Evolutionary conservation across 1,140 invertebrate genomes (phyloP).

Genomic region (Scaptomyza graminum): DNA sequence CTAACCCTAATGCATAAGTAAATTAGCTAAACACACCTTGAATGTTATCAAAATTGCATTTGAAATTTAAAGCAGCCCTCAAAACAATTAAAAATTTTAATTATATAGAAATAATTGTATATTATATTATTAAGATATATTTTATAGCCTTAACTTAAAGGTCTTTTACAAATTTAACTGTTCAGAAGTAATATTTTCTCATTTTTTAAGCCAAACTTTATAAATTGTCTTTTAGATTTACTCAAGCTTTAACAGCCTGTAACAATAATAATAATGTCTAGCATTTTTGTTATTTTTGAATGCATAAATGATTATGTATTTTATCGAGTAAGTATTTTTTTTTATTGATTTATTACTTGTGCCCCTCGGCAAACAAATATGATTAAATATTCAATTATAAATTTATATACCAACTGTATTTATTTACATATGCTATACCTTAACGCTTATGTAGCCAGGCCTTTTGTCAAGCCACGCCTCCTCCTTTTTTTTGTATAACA

Average conservation of each 20-base stretch:
- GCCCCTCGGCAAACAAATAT: conserved; percentile 27
- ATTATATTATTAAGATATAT: too few relatives aligned
- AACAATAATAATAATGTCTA: too few relatives aligned
- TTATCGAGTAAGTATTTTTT: background rate
- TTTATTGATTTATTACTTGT: conserved; percentile 7
- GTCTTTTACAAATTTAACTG: too few relatives aligned
- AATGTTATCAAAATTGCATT: conserved; percentile 73
- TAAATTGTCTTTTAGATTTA: too few relatives aligned
- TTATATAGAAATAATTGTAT: too few relatives aligned
- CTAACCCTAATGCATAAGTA: conserved; percentile 44
- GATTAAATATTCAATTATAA: conserved; percentile 73
- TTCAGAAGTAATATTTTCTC: too few relatives aligned
- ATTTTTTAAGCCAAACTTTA: too few relatives aligned
- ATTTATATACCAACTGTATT: conserved; percentile 56
- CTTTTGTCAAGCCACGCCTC: conserved; percentile 14
- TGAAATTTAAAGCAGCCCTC: conserved; percentile 51
- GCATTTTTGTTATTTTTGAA: background rate
- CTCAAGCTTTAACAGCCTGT: too few relatives aligned
- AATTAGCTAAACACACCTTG: conserved; percentile 57
- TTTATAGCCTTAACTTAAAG: too few relatives aligned
- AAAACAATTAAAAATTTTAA: too few relatives aligned
- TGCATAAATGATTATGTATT: background rate
- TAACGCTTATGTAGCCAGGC: conserved; percentile 3
- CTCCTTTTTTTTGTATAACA: conserved; percentile 3
- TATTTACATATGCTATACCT: background rate